These are phyloP conservation scores for Spisula subtruncata DNA, from an alignment of 2,888 invertebrate genomes.

Conservation along the genomic window DNA sequence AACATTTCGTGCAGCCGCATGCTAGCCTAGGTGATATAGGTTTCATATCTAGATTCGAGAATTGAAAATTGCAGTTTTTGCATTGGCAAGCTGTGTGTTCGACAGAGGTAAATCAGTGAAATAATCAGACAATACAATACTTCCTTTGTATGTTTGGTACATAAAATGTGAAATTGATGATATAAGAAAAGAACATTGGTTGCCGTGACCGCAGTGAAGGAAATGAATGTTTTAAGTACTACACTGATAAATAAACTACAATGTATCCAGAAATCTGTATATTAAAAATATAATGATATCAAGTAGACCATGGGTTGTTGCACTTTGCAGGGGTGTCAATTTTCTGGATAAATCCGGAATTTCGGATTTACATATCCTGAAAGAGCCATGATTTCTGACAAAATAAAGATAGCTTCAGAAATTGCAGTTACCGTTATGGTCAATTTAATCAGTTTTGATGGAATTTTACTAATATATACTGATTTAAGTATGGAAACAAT, in stretches of 20 bases:
- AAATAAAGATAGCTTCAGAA: too few relatives aligned
- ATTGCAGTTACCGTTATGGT: too few relatives aligned
- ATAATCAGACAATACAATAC: background rate
- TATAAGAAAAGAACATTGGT: background rate
- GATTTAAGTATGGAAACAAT: too few relatives aligned
- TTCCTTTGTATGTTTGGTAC: background rate
- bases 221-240: background rate
- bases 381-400: too few relatives aligned
- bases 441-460: too few relatives aligned
- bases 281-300: too few relatives aligned
- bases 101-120: background rate
- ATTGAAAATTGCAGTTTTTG: constrained; percentile 18
- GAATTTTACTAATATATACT: too few relatives aligned
- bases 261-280: background rate
- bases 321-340: too few relatives aligned
- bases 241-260: background rate
- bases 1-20: background rate
- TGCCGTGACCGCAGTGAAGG: background rate
- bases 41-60: constrained; percentile 13
- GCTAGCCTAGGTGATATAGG: background rate
- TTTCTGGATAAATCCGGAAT: too few relatives aligned
- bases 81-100: background rate
- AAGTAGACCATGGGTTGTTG: too few relatives aligned
- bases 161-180: background rate
- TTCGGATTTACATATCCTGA: too few relatives aligned